These are phyloP conservation scores for Plutomurus gul DNA, from an alignment of 1,140 invertebrate genomes.

Conservation along the genomic window DNA sequence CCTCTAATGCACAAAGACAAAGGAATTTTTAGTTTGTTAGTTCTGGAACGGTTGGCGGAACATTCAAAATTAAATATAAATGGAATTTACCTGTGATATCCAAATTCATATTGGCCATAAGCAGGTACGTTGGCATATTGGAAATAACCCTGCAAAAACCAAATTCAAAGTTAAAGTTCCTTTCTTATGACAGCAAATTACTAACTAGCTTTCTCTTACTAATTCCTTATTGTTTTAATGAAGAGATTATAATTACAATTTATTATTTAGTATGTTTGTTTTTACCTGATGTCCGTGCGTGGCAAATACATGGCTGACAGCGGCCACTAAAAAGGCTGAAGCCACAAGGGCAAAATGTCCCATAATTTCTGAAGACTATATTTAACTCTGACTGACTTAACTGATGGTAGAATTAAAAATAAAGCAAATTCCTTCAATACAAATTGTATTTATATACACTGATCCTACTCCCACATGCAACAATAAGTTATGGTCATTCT, in stretches of 20 bases:
- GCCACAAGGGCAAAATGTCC: not conserved
- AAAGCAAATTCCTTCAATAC: conserved; percentile 4
- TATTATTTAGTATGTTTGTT: too few species aligned
- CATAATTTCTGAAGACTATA: too few species aligned
- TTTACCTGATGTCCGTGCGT: conserved; percentile 12
- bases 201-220: too few species aligned
- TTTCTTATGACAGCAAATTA: too few species aligned
- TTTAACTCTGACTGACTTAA: not conserved
- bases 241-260: too few species aligned
- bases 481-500: not conserved
- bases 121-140: conserved; percentile 58
- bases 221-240: too few species aligned
- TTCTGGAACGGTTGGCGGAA: too few species aligned
- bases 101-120: conserved; percentile 57
- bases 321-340: not conserved
- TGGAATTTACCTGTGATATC: too few species aligned
- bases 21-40: too few species aligned
- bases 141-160: conserved; percentile 56
- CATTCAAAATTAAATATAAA: too few species aligned
- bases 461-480: not conserved
- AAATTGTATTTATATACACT: conserved; percentile 1
- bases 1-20: too few species aligned
- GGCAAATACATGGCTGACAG: not conserved
- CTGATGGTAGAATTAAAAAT: conserved; percentile 9
- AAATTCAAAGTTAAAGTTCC: too few species aligned